Percentiles rank a stretch among this genome's conserved stretches.
Evolutionary conservation across 1,140 invertebrate genomes (phyloP).

Genomic region (Euwallacea fornicatus): DNA sequence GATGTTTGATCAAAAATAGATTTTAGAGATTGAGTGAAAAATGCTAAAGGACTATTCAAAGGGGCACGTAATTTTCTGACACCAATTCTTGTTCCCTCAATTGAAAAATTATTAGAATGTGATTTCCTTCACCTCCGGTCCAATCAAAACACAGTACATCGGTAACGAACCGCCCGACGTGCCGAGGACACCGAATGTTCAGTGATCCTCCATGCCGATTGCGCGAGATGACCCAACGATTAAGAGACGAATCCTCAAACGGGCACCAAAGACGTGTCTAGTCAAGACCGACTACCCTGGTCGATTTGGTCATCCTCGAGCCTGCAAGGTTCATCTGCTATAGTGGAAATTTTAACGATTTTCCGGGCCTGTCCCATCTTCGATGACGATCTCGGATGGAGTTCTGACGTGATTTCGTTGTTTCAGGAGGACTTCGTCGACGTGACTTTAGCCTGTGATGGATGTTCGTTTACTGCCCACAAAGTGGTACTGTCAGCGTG

Average conservation of each 20-base stretch:
- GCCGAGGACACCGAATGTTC: too few species aligned
- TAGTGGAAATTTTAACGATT: conserved; percentile 11
- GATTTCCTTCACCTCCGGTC: too few species aligned
- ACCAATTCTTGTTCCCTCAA: too few species aligned
- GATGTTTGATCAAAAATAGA: too few species aligned
- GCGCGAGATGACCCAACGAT: conserved; percentile 2
- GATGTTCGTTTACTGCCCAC: conserved; percentile 84
- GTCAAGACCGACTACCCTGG: background rate
- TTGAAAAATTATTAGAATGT: too few species aligned
- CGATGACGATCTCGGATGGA: too few species aligned
- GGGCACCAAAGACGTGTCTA: background rate
- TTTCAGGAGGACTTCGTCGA: conserved; percentile 79
- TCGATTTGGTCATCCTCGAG: background rate
- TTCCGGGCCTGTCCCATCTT: too few species aligned
- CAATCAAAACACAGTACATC: too few species aligned
- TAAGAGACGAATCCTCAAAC: background rate
- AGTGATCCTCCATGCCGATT: background rate
- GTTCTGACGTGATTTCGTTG: background rate
- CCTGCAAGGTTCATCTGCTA: background rate
- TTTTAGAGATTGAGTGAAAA: too few species aligned
- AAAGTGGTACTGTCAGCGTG: conserved; percentile 89
- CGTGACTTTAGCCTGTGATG: conserved; percentile 89
- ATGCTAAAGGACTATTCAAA: too few species aligned
- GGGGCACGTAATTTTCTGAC: too few species aligned
- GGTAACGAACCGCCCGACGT: too few species aligned